These are phyloP conservation scores for Branchellion lobata DNA, from an alignment of 2,888 invertebrate genomes.

Conservation along the genomic window DNA sequence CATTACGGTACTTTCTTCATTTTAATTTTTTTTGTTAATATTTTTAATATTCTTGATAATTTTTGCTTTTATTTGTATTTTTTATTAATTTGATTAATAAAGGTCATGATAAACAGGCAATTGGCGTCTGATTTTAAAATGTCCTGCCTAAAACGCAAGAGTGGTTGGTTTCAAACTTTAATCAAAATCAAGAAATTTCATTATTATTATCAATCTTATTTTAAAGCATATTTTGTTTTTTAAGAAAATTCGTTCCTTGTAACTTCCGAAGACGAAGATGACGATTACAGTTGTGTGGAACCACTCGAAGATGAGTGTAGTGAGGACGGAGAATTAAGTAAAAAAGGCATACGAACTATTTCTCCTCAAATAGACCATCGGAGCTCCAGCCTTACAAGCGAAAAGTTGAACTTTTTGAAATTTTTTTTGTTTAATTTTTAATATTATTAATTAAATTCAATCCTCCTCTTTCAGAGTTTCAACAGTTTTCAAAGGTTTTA, in stretches of 20 bases:
- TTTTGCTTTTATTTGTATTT: too few species aligned
- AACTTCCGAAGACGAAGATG: neutral
- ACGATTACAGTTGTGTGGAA: constrained; percentile 3
- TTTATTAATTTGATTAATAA: too few species aligned
- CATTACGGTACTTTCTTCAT: too few species aligned
- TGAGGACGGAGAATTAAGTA: neutral
- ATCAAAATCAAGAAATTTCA: neutral
- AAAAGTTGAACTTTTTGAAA: neutral
- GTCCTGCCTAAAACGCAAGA: neutral
- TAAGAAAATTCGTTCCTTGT: neutral
- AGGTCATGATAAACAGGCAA: too few species aligned
- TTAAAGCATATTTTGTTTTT: neutral
- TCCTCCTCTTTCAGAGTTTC: neutral
- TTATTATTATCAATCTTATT: too few species aligned
- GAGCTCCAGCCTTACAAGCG: neutral
- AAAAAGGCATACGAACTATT: neutral
- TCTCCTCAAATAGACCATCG: neutral
- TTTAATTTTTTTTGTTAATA: too few species aligned
- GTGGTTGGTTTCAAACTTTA: neutral
- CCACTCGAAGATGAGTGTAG: neutral
- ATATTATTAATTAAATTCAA: neutral
- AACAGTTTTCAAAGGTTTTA: neutral
- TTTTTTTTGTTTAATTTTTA: neutral
- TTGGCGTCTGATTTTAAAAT: too few species aligned
- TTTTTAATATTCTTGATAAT: too few species aligned